A percentile compares a stretch with the other conserved stretches of the same genome.
phyloP scores from a whole-genome alignment of 2,888 invertebrate genomes.

The Drosophila austrosaltans region DNA sequence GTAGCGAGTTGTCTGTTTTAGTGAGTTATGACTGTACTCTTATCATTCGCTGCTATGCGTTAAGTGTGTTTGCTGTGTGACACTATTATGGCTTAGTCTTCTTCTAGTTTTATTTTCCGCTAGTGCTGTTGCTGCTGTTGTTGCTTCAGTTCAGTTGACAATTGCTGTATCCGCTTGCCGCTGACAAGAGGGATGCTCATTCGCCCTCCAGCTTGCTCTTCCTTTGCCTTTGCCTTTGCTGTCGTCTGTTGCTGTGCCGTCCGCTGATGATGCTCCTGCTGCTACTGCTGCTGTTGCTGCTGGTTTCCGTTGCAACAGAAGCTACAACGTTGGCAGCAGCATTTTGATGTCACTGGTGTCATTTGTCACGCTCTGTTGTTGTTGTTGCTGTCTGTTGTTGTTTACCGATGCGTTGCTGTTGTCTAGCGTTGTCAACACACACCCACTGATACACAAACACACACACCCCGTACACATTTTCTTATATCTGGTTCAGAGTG shows the following conservation, averaged over 20 bases:
- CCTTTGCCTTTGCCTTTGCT: constrained; percentile 7
- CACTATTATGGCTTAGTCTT: constrained; percentile 35
- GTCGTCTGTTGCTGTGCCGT: constrained; percentile 3
- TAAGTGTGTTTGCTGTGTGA: constrained; percentile 33
- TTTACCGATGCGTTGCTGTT: constrained; percentile 41
- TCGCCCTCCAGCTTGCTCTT: constrained; percentile 23
- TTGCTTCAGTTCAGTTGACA: constrained; percentile 59
- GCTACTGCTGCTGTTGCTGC: constrained; percentile 20
- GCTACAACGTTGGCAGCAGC: constrained; percentile 42
- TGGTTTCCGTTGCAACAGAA: constrained; percentile 57
- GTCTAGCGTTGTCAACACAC: constrained; percentile 36
- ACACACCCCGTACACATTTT: constrained; percentile 2
- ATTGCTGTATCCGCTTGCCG: constrained; percentile 73
- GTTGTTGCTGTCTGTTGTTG: constrained; percentile 36
- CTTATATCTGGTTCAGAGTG: constrained; percentile 40
- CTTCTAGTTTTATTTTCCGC: constrained; percentile 28
- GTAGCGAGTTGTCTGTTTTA: no score
- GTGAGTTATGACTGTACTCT: constrained; percentile 3
- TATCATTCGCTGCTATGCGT: constrained; percentile 23
- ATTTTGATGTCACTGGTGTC: constrained; percentile 71
- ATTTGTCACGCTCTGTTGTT: constrained; percentile 66
- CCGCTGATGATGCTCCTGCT: constrained; percentile 6
- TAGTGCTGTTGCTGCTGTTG: constrained; percentile 26
- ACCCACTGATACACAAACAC: constrained; percentile 9
- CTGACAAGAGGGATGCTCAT: constrained; percentile 48